Conservation (phyloP, 2,888 invertebrate species). For the Buathra laborator region DNA sequence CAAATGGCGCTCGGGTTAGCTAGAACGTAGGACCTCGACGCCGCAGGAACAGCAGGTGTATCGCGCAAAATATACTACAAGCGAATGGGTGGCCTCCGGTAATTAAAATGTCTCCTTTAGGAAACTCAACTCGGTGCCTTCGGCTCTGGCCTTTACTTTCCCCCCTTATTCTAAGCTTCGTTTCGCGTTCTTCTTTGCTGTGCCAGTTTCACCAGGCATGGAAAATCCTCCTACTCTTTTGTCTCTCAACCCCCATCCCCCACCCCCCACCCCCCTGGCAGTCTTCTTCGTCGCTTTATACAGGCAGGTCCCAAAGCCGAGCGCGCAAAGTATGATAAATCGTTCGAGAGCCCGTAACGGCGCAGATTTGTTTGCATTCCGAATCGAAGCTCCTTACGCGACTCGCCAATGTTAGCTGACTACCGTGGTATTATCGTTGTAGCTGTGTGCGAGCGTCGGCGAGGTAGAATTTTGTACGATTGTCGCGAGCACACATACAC, state of each 20-base stretch:
- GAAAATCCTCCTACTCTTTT: neutral
- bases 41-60: constrained; percentile 81
- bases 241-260: no score
- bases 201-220: constrained; percentile 42
- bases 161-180: constrained; percentile 46
- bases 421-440: constrained; percentile 6
- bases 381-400: constrained; percentile 39
- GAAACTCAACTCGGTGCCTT: constrained; percentile 72
- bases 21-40: constrained; percentile 71
- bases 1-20: constrained; percentile 77
- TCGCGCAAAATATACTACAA: constrained; percentile 77
- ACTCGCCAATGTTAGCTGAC: constrained; percentile 33
- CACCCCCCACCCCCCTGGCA: neutral
- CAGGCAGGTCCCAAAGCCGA: constrained; percentile 8
- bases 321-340: constrained; percentile 58
- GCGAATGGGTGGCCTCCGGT: constrained; percentile 76
- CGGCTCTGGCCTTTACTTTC: constrained; percentile 25
- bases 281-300: neutral
- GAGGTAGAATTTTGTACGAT: constrained; percentile 6
- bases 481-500: constrained; percentile 11
- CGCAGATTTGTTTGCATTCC: constrained; percentile 48
- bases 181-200: constrained; percentile 53
- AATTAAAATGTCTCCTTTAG: constrained; percentile 81
- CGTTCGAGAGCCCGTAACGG: constrained; percentile 19
- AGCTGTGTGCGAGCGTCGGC: neutral